Evolutionary conservation across 2,888 invertebrate genomes (phyloP).

Genomic region (Eupithecia exiguata): DNA sequence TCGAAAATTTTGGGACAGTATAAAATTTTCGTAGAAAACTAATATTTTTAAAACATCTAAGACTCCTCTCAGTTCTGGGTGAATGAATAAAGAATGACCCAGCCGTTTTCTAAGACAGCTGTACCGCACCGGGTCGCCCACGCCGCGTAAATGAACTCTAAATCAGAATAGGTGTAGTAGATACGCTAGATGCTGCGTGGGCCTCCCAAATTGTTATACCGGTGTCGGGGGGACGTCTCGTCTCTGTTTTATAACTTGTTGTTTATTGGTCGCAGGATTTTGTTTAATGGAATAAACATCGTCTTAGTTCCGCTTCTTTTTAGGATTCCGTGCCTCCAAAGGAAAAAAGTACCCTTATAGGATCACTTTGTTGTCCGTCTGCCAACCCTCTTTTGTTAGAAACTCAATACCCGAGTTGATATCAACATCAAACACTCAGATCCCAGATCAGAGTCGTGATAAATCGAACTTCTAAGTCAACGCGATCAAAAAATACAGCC

Average conservation of each 20-base stretch:
- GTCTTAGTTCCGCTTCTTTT: neutral
- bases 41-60: neutral
- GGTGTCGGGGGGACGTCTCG: slow-evolving; percentile 1
- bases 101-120: neutral
- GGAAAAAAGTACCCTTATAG: too few relatives aligned
- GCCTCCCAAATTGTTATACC: slow-evolving; percentile 44
- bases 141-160: slow-evolving; percentile 44
- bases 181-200: slow-evolving; percentile 38
- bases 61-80: neutral
- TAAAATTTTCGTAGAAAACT: too few relatives aligned
- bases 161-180: slow-evolving; percentile 34
- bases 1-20: too few relatives aligned
- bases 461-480: too few relatives aligned
- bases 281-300: neutral
- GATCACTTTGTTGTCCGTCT: too few relatives aligned
- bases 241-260: slow-evolving; percentile 2
- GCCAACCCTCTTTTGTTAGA: too few relatives aligned
- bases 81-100: neutral
- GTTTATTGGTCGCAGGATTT: neutral
- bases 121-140: slow-evolving; percentile 40
- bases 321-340: too few relatives aligned
- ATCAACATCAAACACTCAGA: too few relatives aligned
- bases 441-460: too few relatives aligned
- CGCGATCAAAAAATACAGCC: too few relatives aligned
- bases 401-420: too few relatives aligned